Base-by-base conservation (phyloP, 2,797 vertebrate species). In the Lutjanus campechanus region DNA sequence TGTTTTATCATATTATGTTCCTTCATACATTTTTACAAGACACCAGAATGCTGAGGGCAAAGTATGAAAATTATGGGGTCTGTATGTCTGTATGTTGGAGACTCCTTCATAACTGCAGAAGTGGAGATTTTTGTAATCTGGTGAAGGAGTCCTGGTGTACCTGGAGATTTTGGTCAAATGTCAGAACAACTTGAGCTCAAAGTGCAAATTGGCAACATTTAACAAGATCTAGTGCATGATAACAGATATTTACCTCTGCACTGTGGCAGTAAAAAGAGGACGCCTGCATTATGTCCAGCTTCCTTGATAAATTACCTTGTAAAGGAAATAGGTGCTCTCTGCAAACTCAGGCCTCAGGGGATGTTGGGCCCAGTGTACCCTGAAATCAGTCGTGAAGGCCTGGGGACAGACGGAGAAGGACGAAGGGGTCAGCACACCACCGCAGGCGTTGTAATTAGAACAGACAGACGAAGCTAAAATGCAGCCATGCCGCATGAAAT, bases 381-480 rank as follows among this genome's bases (percentile, higher is more conserved):
- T 96, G 88, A 99, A 99, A 92, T 99, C 98, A 81, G 98, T 99
- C 60, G 98, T 99, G 94, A 99, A 99, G 20, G 98, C 98, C 98
- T 99, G 86, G 64, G 90, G 86, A 88, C n/a, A 53, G 60, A 81
- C 2, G 7, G 60, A 85, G 82, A 84, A 84, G 81, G 86, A 81
- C 59, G 10, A 77, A 96, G 73, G 92, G 92, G 87, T 91, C 82
- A 87, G 68, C 9, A 25, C 75, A 56, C n/a, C 11, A 13, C 25
- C 20, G 25, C 41, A 49, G 78, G 22, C 22, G 0, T 29, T 63
- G 17, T 51, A 80, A 95, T 63, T 19, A 95, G 41, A 95, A 95
- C 82, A 94, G 95, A 78, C 17, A 64, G 60, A 62, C 1, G 1
- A 55, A 63, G 60, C 22, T 55, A 41, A 61, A 85, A 64, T 50